Evolutionary conservation across 2,113 vertebrate genomes (phyloP).

Genomic region (Psittacara wagleri): DNA sequence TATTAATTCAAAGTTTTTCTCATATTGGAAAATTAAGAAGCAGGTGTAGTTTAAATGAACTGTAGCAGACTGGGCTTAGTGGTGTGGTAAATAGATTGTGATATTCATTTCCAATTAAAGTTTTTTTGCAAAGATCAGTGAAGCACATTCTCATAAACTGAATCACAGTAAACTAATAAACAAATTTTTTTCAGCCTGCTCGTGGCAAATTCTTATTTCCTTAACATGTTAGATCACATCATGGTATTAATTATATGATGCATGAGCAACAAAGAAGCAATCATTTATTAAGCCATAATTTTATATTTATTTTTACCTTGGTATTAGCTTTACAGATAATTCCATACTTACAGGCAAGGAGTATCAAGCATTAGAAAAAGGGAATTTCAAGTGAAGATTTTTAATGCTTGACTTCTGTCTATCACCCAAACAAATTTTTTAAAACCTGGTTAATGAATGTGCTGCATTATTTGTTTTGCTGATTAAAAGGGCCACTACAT

Average conservation of each 20-base stretch:
- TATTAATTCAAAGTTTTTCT: conserved; percentile 67
- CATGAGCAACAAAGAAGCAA: conserved; percentile 62
- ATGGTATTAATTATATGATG: conserved; percentile 77
- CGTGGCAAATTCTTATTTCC: conserved; percentile 75
- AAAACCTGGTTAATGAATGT: conserved; percentile 22
- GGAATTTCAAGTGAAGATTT: conserved; percentile 23
- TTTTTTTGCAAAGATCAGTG: conserved; percentile 80
- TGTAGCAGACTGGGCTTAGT: conserved; percentile 70
- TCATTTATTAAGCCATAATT: conserved; percentile 59
- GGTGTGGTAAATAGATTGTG: conserved; percentile 79
- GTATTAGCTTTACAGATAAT: conserved; percentile 43
- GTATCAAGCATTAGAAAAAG: conserved; percentile 21
- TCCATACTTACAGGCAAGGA: conserved; percentile 6
- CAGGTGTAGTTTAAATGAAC: conserved; percentile 80
- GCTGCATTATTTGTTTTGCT: conserved; percentile 30
- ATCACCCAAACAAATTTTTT: conserved; percentile 15
- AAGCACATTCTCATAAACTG: conserved; percentile 81
- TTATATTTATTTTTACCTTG: conserved; percentile 46
- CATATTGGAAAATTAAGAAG: conserved; percentile 70
- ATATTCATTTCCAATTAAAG: conserved; percentile 84
- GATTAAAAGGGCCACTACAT: conserved; percentile 45
- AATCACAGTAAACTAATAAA: conserved; percentile 80
- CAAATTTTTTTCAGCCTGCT: conserved; percentile 70
- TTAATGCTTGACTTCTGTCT: conserved; percentile 19
- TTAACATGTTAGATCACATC: conserved; percentile 75